Percentiles rank a stretch among this genome's conserved stretches.
Conservation (phyloP, 2,888 invertebrate genomes). For the Unio delphinus region DNA sequence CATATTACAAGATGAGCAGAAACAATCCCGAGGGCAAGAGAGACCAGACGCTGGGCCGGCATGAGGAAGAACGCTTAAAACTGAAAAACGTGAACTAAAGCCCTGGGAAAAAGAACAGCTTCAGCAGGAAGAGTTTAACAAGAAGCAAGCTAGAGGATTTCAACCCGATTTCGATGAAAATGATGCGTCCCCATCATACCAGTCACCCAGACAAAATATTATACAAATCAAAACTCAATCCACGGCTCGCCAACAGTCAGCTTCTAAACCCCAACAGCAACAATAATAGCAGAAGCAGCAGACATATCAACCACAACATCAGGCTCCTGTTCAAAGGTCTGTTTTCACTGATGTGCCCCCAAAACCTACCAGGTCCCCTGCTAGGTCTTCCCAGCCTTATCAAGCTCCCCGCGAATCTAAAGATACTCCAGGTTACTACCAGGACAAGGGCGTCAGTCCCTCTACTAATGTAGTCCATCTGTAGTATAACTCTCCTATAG, state of each 20-base stretch:
- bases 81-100: constrained; percentile 31
- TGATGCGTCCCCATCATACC: too few species aligned
- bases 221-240: constrained; percentile 23
- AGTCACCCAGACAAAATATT: constrained; percentile 28
- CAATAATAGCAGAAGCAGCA: too few species aligned
- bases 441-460: constrained; percentile 16
- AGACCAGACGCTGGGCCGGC: constrained; percentile 31
- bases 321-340: constrained; percentile 23
- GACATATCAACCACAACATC: not conserved
- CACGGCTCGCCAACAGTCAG: constrained; percentile 13
- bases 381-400: constrained; percentile 13
- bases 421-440: constrained; percentile 23
- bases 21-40: constrained; percentile 6
- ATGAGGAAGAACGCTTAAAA: constrained; percentile 51
- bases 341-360: constrained; percentile 34
- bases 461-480: constrained; percentile 64
- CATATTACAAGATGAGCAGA: too few species aligned
- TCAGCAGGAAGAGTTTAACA: constrained; percentile 20
- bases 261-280: constrained; percentile 6
- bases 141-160: not conserved
- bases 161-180: not conserved
- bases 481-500: constrained; percentile 71
- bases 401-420: constrained; percentile 20
- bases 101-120: constrained; percentile 45
- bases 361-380: constrained; percentile 21